Conservation (phyloP, 2,888 invertebrate genomes). For the Ichneumoninae sp. region DNA sequence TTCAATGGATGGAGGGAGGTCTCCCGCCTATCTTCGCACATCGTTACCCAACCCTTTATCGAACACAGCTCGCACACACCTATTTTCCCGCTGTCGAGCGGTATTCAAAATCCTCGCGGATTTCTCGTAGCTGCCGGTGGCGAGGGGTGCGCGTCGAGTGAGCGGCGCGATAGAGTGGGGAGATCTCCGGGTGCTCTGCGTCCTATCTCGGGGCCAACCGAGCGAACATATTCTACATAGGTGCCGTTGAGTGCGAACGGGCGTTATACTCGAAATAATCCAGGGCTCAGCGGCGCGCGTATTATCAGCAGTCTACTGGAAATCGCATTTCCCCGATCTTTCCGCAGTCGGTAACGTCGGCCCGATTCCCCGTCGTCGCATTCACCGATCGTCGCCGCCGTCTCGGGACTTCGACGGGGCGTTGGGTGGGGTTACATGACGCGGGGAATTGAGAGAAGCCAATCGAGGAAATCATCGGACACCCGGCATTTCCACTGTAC, state of each 20-base stretch:
- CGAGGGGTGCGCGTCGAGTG: conserved; percentile 15
- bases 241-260: conserved; percentile 21
- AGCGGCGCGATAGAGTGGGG: not conserved
- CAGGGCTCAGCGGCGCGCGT: conserved; percentile 50
- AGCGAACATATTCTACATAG: conserved; percentile 58
- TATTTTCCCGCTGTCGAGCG: conserved; percentile 55
- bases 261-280: conserved; percentile 65
- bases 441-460: conserved; percentile 4
- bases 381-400: conserved; percentile 46
- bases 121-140: conserved; percentile 51
- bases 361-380: conserved; percentile 46
- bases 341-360: not conserved
- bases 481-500: not conserved
- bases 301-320: conserved; percentile 65
- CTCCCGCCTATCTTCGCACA: conserved; percentile 62
- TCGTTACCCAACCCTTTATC: conserved; percentile 70
- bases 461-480: conserved; percentile 20
- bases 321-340: conserved; percentile 57
- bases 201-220: conserved; percentile 59
- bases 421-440: not conserved
- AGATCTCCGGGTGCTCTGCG: conserved; percentile 28
- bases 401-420: conserved; percentile 45
- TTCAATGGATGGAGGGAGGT: conserved; percentile 40
- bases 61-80: conserved; percentile 49
- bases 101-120: conserved; percentile 62